These are phyloP conservation scores for Phasianus colchicus DNA, from an alignment of 2,113 vertebrate genomes.

Conservation along the genomic window DNA sequence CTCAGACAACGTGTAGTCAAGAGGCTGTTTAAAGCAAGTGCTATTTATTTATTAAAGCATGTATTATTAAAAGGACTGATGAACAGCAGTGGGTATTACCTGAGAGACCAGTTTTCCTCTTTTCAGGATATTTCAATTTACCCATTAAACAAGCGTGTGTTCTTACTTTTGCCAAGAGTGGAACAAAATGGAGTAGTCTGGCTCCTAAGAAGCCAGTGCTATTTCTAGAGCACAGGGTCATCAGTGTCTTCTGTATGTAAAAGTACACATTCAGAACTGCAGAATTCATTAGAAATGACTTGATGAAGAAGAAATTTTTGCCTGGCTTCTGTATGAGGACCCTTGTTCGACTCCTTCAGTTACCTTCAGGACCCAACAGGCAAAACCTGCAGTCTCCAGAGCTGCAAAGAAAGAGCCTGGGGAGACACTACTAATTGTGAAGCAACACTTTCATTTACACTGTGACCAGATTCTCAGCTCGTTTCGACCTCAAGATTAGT, in stretches of 20 bases:
- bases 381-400: background rate
- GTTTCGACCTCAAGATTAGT: background rate
- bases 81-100: slow-evolving; percentile 8
- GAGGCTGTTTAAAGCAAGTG: slow-evolving; percentile 29
- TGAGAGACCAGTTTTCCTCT: slow-evolving; percentile 13
- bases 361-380: background rate
- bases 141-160: background rate
- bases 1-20: background rate
- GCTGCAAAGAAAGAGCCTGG: background rate
- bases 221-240: background rate
- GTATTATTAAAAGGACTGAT: slow-evolving; percentile 47
- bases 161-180: background rate
- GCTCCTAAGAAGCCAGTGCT: background rate
- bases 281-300: background rate
- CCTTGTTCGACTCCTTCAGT: background rate
- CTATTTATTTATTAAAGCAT: slow-evolving; percentile 48
- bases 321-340: background rate
- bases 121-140: background rate
- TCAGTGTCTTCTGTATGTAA: background rate
- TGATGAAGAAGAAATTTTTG: background rate
- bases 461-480: background rate
- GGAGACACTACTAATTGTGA: background rate
- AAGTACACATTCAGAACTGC: background rate
- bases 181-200: background rate
- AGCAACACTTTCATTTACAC: background rate